Evolutionary conservation across 2,888 invertebrate genomes (phyloP), one percentile per base, ranked within the genome.

Genomic region (Labia minor): DNA sequence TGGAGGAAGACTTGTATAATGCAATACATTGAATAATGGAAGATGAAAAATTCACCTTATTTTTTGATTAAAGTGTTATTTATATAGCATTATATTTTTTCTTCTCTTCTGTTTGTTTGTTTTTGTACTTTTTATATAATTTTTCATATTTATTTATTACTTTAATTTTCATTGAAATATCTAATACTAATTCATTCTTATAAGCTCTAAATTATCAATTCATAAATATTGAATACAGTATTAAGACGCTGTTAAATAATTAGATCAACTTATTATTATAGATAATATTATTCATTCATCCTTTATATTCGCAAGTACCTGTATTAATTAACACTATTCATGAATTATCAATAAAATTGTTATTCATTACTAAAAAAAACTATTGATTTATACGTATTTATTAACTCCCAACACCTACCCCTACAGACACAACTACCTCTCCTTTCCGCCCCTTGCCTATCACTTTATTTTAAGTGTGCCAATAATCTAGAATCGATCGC

Each of bases 321-420:
- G 69, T 69, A 68, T 67, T 68, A 67, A 26, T 67, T 67, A 65
- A 67, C 65, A 67, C 67, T 37, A 68, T 65, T 68, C 66, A 68
- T 66, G 66, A 49, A 68, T 69, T 68, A 69, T 67, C 63, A 69
- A 68, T 69, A 68, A 68, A 69, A 65, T 69, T 69, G 69, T 69
- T 69, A 69, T 69, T 69, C 49, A 67, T 67, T 64, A 67, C 63
- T 49, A 67, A 26, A 2, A 14, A 63, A 21, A 21, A 21, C 14
- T 61, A 63, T 64, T 64, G 19, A 21, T 18, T 14, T 61, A 19
- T 61, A 16, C 49, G n/a, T 14, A 49, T 14, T n/a, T 14, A 8
- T n/a, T 49, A n/a, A 49, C 26, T 26, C 26, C 16, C 3, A 49
- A 10, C 14, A 49, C n/a, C 49, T 16, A 3, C 49, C 16, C 14